Evolutionary conservation across 1,140 invertebrate genomes (phyloP).

Genomic region (Caligus rogercresseyi): DNA sequence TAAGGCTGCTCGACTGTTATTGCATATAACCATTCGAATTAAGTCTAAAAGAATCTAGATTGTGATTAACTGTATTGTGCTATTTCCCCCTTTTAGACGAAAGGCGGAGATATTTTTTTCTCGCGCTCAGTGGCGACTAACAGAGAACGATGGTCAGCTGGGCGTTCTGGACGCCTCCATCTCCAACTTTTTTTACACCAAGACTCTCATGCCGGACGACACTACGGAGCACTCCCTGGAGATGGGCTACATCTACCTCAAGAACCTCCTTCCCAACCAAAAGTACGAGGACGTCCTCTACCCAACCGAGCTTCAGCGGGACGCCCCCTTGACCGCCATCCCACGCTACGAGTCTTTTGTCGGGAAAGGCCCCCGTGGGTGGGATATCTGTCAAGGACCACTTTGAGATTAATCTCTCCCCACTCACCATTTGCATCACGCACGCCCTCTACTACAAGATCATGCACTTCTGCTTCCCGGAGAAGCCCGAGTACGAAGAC

Average conservation of each 20-base stretch:
- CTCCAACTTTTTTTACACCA: conserved; percentile 66
- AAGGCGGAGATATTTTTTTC: conserved; percentile 96
- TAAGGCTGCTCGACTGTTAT: too few species aligned
- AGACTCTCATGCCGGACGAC: conserved; percentile 19
- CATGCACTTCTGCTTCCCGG: conserved; percentile 97
- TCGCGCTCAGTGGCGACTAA: conserved; percentile 92
- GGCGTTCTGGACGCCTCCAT: conserved; percentile 88
- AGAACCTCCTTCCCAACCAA: conserved; percentile 82
- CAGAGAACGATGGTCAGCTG: conserved; percentile 88
- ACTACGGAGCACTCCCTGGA: conserved; percentile 70
- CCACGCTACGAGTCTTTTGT: conserved; percentile 68
- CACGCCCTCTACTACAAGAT: conserved; percentile 95
- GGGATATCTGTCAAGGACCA: conserved; percentile 97
- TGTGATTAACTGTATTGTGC: too few species aligned
- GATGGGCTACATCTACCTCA: conserved; percentile 87
- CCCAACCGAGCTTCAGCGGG: conserved; percentile 65
- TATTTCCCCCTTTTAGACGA: too few species aligned
- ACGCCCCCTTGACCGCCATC: conserved; percentile 66
- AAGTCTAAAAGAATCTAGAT: too few species aligned
- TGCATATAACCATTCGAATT: too few species aligned
- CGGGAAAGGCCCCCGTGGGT: conserved; percentile 70
- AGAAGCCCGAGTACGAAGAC: conserved; percentile 31
- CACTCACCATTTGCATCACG: conserved; percentile 79
- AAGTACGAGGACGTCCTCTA: conserved; percentile 78
- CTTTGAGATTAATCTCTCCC: conserved; percentile 89